Conservation (phyloP, 2,113 vertebrate genomes). For the Enhydra lutris region DNA sequence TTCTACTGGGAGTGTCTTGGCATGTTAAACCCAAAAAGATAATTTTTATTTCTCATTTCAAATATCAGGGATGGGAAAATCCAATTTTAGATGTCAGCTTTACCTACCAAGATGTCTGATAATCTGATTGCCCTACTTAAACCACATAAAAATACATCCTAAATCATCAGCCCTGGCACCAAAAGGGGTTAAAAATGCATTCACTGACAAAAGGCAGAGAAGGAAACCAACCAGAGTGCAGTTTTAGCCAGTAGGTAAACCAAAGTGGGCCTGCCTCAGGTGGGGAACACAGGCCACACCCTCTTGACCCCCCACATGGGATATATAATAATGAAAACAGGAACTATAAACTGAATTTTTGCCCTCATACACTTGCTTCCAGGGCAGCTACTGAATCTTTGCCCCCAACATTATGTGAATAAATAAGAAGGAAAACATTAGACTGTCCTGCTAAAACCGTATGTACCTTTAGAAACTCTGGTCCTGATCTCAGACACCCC, state of each 20-base stretch:
- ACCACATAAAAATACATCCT: not conserved
- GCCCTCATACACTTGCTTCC: not conserved
- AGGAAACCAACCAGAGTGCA: not conserved
- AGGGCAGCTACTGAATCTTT: not conserved
- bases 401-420: not conserved
- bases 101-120: not conserved
- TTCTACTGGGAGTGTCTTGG: slow-evolving; percentile 25
- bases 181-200: not conserved
- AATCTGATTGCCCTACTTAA: not conserved
- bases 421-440: not conserved
- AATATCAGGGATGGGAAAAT: slow-evolving; percentile 26
- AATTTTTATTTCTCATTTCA: slow-evolving; percentile 44
- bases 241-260: not conserved
- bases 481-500: not conserved
- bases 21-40: slow-evolving; percentile 25
- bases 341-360: not conserved
- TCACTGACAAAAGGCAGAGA: not conserved
- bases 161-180: not conserved
- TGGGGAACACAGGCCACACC: not conserved
- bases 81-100: slow-evolving; percentile 3
- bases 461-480: not conserved
- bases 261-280: not conserved
- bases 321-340: not conserved
- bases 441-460: not conserved
- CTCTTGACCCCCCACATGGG: no score